Base-by-base conservation (phyloP, 2,888 invertebrate species). In the Corbicula japonica region DNA sequence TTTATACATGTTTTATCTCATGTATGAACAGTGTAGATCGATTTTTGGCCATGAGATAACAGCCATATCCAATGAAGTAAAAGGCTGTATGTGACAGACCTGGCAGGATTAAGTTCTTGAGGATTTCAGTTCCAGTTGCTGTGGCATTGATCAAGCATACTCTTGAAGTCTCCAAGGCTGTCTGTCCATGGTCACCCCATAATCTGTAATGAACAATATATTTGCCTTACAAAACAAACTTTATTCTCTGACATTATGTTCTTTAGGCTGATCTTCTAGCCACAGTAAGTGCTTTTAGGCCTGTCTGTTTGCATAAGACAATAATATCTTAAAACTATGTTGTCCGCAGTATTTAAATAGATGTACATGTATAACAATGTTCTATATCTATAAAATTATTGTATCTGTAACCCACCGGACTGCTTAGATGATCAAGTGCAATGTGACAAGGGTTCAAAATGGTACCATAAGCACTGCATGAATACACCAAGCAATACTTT, bases 171-270 rank as follows among this genome's bases (percentile, higher is more conserved):
- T 99, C 99, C 73, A 99, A 94, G 3, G 97, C 95, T 83, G 95
- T 94, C 94, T 99, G 99, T 0, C 99, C 99, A 94, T 99, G 98
- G 93, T 99, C 99, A 81, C 99, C 99, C 99, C 99, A 99, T 89
- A 99, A 86, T 81, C 92, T 93, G 79, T 23, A 83, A 72, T 10
- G 32, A 46, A 50, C 41, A n/a, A n/a, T n/a, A n/a, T n/a, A n/a
- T 38, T 38, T 12, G 8, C 41, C 8, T 12, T 18, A 38, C 8
- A 38, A 12, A 12, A 12, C 41, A 38, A 15, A 38, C 10, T 18
- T 38, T 12, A 38, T 18, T 38, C 10, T 12, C 8, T 38, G 41
- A 8, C 15, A 38, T 18, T 12, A 15, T 12, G 41, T 38, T 12
- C 10, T 38, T 38, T 8, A 38, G 18, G 18, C 8, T 12, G 8